A percentile compares a stretch with the other conserved stretches of the same genome.
Evolutionary conservation across 2,113 vertebrate genomes (phyloP).

Genomic region (Centropus unirufus): DNA sequence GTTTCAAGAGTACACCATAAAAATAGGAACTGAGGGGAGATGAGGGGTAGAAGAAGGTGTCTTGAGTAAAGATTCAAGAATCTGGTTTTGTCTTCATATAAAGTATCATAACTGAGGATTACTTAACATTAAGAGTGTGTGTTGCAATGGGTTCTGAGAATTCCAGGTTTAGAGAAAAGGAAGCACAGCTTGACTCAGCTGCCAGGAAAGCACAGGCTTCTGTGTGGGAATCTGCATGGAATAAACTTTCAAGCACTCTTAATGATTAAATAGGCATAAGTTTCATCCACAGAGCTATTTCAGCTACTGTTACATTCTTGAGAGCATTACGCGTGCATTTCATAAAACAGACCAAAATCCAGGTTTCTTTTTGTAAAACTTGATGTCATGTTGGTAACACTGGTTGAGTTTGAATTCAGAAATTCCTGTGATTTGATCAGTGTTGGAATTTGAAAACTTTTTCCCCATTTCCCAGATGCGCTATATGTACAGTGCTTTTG

Average conservation of each 20-base stretch:
- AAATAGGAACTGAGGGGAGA: neutral
- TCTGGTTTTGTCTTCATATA: neutral
- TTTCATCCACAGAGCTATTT: neutral
- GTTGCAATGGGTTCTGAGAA: neutral
- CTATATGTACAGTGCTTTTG: fast-evolving
- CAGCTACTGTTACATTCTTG: neutral
- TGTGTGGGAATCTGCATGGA: neutral
- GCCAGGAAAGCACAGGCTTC: neutral
- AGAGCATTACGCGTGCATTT: neutral
- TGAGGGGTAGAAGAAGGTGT: neutral
- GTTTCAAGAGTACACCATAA: neutral
- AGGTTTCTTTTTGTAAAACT: neutral
- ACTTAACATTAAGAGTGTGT: neutral
- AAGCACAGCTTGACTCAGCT: neutral
- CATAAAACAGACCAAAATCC: neutral
- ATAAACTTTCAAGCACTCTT: neutral
- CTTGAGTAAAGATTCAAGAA: neutral
- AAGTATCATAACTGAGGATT: neutral
- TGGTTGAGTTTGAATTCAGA: fast-evolving
- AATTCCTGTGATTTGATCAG: neutral
- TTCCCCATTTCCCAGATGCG: fast-evolving
- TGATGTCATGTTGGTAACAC: neutral
- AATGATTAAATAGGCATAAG: neutral
- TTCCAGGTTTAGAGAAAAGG: neutral
- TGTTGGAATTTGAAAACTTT: neutral